Evolutionary conservation across 2,888 invertebrate species (phyloP).

Genomic region (Rambutsinella grinnellia): DNA sequence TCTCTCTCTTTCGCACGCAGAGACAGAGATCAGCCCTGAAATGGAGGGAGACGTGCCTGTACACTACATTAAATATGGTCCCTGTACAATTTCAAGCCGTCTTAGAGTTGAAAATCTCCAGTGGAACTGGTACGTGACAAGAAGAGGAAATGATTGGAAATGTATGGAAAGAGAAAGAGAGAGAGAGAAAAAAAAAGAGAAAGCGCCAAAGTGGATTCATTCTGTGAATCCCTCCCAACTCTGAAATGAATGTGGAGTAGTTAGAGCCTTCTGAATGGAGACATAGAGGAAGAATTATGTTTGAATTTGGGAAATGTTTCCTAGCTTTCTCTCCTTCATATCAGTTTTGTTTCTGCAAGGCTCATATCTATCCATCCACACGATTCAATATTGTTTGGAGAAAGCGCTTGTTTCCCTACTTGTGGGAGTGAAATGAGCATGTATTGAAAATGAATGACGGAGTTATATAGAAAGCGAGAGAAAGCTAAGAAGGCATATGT

Average conservation of each 20-base stretch:
- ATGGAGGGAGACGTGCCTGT: slow-evolving; percentile 51
- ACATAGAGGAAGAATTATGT: slow-evolving; percentile 27
- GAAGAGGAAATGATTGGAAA: slow-evolving; percentile 59
- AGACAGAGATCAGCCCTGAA: slow-evolving; percentile 36
- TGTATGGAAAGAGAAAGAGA: slow-evolving; percentile 44
- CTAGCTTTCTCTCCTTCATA: slow-evolving; percentile 17
- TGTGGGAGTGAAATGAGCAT: background rate
- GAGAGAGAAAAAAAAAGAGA: background rate
- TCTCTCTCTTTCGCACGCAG: background rate
- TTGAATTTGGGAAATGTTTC: slow-evolving; percentile 47
- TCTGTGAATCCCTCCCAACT: slow-evolving; percentile 25
- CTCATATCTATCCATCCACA: background rate
- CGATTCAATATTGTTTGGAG: background rate
- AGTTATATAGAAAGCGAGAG: background rate
- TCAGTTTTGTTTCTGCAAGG: slow-evolving; percentile 3
- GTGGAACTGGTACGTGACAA: slow-evolving; percentile 59
- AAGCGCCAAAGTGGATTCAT: slow-evolving; percentile 49
- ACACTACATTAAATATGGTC: slow-evolving; percentile 59
- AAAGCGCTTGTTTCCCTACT: background rate
- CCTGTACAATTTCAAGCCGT: slow-evolving; percentile 59
- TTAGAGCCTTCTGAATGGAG: too few species aligned
- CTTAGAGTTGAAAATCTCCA: slow-evolving; percentile 58
- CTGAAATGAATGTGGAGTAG: slow-evolving; percentile 7
- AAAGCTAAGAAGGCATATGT: slow-evolving; percentile 15
- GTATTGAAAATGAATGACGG: slow-evolving; percentile 26